Evolutionary conservation across 2,797 vertebrate genomes (phyloP).

Genomic region (Diplodus sargus): DNA sequence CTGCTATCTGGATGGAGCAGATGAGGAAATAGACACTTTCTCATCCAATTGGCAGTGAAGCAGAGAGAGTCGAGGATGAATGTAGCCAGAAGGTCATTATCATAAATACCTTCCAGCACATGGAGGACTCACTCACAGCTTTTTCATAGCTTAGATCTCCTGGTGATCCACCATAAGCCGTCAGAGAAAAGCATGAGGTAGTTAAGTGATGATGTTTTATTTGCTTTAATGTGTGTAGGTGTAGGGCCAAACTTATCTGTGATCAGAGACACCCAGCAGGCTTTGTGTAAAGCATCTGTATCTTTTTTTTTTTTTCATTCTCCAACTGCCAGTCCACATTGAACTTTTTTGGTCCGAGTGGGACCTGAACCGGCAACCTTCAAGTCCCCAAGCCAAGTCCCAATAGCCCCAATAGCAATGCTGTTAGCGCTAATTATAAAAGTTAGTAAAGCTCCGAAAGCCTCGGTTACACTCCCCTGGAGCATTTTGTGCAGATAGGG

Average conservation of each 20-base stretch:
- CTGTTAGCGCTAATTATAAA: conserved; percentile 32
- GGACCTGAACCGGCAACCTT: no score
- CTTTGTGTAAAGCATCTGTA: conserved; percentile 34
- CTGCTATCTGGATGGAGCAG: conserved; percentile 59
- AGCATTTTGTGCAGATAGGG: conserved; percentile 26
- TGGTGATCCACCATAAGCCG: conserved; percentile 27
- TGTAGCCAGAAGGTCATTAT: conserved; percentile 63
- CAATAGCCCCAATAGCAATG: not conserved
- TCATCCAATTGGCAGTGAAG: conserved; percentile 60
- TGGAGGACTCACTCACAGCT: conserved; percentile 29
- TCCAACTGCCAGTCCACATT: no score
- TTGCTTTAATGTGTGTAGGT: conserved; percentile 32
- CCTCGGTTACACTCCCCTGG: conserved; percentile 11
- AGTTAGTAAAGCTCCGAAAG: conserved; percentile 17
- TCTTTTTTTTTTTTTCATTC: not conserved
- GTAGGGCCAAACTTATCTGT: conserved; percentile 42
- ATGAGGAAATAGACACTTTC: conserved; percentile 72
- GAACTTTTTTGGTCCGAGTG: no score
- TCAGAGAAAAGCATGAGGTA: conserved; percentile 21
- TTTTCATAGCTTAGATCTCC: conserved; percentile 35
- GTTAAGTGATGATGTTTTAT: conserved; percentile 41
- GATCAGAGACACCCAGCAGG: conserved; percentile 39
- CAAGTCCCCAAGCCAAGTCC: no score
- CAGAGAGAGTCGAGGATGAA: conserved; percentile 56
- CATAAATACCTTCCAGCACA: conserved; percentile 66